A percentile compares a stretch with the other conserved stretches of the same genome.
These are phyloP conservation scores for Ginglymostoma cirratum DNA, from an alignment of 2,113 vertebrate species.

Conservation along the genomic window DNA sequence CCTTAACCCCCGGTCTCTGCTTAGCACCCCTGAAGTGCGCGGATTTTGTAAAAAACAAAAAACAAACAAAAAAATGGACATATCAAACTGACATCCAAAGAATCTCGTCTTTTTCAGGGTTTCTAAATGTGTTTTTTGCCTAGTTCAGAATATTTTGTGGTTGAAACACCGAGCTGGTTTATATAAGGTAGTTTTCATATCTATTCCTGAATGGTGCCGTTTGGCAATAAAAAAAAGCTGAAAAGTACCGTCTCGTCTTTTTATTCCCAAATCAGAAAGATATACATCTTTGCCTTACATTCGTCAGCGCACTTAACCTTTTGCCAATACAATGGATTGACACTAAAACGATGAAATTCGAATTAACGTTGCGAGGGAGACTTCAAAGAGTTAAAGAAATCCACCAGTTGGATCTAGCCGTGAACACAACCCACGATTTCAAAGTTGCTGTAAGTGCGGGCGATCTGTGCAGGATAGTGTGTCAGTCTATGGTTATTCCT, in stretches of 20 bases:
- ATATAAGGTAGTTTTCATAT: slow-evolving; percentile 89
- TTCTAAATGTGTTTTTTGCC: slow-evolving; percentile 84
- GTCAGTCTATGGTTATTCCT: background rate
- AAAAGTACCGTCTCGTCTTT: slow-evolving; percentile 9
- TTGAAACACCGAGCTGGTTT: slow-evolving; percentile 87
- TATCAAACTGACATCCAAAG: slow-evolving; percentile 90
- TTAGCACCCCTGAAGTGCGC: slow-evolving; percentile 64
- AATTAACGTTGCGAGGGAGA: background rate
- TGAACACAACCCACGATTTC: background rate
- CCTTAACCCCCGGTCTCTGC: slow-evolving; percentile 66
- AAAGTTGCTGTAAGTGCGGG: background rate
- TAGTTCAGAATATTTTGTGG: slow-evolving; percentile 97
- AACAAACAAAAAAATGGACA: slow-evolving; percentile 56
- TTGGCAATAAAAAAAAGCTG: slow-evolving; percentile 32
- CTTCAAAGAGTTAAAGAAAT: background rate
- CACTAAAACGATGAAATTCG: background rate
- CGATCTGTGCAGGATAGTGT: background rate
- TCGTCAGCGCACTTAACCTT: background rate
- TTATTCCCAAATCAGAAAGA: background rate
- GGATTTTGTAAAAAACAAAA: slow-evolving; percentile 55
- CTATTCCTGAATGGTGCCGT: slow-evolving; percentile 70
- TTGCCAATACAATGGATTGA: background rate
- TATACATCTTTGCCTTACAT: background rate
- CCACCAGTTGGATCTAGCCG: background rate
- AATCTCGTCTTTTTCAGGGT: slow-evolving; percentile 95